Conservation (phyloP, 2,113 vertebrate genomes). For the Pelobates fuscus region DNA sequence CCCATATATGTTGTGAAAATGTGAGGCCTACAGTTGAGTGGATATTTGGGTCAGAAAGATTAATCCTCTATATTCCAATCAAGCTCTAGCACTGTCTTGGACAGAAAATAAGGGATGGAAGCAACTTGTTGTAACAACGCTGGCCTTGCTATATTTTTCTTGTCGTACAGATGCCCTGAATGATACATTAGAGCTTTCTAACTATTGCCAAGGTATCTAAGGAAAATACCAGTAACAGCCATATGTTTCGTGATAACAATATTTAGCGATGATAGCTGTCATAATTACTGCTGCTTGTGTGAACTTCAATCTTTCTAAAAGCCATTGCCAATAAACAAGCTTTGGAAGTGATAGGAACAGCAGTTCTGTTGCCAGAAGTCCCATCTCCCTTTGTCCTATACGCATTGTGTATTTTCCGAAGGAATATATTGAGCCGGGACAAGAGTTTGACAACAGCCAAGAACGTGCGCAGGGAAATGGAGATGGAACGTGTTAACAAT, state of each 20-base stretch:
- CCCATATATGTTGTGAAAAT: too few relatives aligned
- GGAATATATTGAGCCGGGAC: constrained; percentile 23
- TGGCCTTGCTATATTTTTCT: not conserved
- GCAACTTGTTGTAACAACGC: too few relatives aligned
- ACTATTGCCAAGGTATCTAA: not conserved
- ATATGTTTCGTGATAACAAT: constrained; percentile 19
- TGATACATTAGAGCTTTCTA: not conserved
- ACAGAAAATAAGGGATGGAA: too few relatives aligned
- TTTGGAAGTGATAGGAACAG: constrained; percentile 6
- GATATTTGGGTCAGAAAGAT: too few relatives aligned
- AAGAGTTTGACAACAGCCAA: constrained; percentile 24
- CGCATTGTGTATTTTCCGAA: not conserved
- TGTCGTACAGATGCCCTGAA: not conserved
- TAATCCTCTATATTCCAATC: too few relatives aligned
- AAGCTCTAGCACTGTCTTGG: too few relatives aligned
- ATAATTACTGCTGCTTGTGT: constrained; percentile 22
- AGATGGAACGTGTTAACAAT: constrained; percentile 24
- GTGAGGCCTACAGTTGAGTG: too few relatives aligned
- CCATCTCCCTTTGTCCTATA: not conserved
- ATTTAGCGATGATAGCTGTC: constrained; percentile 25
- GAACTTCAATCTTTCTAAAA: constrained; percentile 36
- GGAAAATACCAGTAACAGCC: not conserved
- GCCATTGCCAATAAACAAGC: constrained; percentile 32
- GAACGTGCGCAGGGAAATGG: not conserved
- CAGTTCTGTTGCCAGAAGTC: constrained; percentile 24